A percentile compares a stretch with the other conserved stretches of the same genome.
These are phyloP conservation scores for Puffinus mauretanicus DNA, from an alignment of 2,113 vertebrate species.

Conservation along the genomic window DNA sequence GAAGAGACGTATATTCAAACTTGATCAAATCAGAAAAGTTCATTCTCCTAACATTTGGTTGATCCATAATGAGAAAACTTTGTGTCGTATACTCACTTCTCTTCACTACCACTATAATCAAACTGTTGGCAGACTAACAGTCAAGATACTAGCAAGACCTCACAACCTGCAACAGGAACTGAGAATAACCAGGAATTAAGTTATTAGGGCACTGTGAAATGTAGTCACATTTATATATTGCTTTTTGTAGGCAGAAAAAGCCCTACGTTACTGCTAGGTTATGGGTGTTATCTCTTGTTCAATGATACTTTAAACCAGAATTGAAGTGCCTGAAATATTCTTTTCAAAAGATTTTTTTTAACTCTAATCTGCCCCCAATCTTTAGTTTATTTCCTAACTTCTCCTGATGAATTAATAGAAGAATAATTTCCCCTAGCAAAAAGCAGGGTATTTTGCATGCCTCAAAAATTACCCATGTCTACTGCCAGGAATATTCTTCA, in stretches of 20 bases:
- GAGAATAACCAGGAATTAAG: not conserved
- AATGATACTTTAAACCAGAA: not conserved
- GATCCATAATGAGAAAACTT: not conserved
- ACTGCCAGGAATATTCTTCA: not conserved
- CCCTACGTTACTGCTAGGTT: not conserved
- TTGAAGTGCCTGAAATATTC: not conserved
- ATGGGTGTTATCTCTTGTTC: not conserved
- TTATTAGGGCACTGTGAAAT: not conserved
- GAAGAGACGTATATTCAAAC: not conserved
- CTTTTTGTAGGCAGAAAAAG: not conserved
- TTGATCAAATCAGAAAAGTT: not conserved
- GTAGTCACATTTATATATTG: not conserved
- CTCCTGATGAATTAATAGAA: not conserved
- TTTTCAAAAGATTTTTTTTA: not conserved
- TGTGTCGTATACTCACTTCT: not conserved
- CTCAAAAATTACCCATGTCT: not conserved
- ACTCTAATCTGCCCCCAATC: not conserved
- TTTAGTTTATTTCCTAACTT: not conserved
- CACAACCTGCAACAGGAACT: not conserved
- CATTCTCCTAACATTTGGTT: not conserved
- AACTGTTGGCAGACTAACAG: not conserved
- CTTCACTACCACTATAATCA: not conserved
- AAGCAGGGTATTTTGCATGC: not conserved
- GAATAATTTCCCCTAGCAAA: not conserved
- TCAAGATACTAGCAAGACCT: not conserved